Base-by-base conservation (phyloP, 2,113 vertebrate genomes). In the Dromiciops gliroides region DNA sequence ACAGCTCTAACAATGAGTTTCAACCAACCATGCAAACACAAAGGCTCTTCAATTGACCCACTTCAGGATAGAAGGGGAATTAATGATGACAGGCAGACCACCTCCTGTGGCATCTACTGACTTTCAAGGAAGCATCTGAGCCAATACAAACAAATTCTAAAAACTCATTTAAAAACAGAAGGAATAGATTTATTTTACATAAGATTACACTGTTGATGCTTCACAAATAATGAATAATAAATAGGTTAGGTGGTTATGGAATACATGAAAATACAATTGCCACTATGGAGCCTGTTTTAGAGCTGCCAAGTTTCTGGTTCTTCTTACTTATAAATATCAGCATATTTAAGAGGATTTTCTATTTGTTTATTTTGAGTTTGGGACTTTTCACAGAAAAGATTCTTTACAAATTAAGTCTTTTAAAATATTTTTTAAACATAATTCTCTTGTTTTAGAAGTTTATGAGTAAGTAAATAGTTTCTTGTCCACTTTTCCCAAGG, bases 361-460 rank as follows among this genome's bases (percentile, higher is more conserved):
- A 51, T 94, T 95, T 48, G 37, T 48, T 7, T 12, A 19, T 44
- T 96, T 95, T 95, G 24, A 47, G 67, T 24, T 95, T 96, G 48
- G 89, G 49, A 9, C 48, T 93, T 92, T 93, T 24, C 26, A 31
- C 47, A 93, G n/a, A 56, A 75, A 96, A 95, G 49, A 53, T 94
- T 37, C 96, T 96, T 51, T 95, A 0, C 94, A 93, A 90, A 92
- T 49, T 50, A 96, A 96, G 50, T 96, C 5, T 93, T 93, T 23
- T 92, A 93, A 93, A 16, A 93, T 90, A 91, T 91, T 89, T 50
- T 3, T 56, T 95, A 95, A 94, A 56, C 16, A 37, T 14, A n/a
- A n/a, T 92, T 95, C 48, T 89, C 67, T 93, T 91, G 93, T 92
- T 51, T 25, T 11, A 48, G 90, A 93, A 51, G 23, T 93, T 91